Conservation (phyloP, 2,797 vertebrate species). For the Rallus crepitans region DNA sequence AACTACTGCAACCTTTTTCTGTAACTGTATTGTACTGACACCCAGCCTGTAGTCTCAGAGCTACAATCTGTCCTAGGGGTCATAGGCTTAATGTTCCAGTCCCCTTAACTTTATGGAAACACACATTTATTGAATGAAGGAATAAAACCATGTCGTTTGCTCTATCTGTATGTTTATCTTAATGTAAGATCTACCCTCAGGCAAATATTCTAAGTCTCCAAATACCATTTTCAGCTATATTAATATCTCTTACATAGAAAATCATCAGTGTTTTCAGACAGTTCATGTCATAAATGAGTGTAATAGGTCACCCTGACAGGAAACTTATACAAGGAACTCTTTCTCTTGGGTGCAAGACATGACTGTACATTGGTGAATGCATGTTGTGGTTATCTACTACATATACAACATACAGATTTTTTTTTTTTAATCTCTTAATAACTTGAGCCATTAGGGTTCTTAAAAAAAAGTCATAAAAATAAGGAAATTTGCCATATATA, state of each 20-base stretch:
- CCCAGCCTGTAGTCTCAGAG: not conserved
- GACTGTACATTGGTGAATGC: not conserved
- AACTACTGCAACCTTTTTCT: not conserved
- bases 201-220: slow-evolving; percentile 14
- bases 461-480: not conserved
- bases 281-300: not conserved
- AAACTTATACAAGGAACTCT: not conserved
- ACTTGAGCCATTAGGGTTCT: not conserved
- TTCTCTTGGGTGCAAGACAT: not conserved
- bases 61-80: not conserved
- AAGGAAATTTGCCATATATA: not conserved
- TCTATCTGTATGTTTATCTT: slow-evolving; percentile 1
- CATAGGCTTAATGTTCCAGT: not conserved
- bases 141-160: not conserved
- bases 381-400: not conserved
- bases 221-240: not conserved
- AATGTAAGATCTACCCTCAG: not conserved
- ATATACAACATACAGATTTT: not conserved
- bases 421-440: not conserved
- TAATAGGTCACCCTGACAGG: not conserved
- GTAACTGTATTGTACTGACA: not conserved
- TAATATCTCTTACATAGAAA: slow-evolving; percentile 16
- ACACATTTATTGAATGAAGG: not conserved
- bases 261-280: not conserved
- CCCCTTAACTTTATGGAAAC: not conserved